A percentile compares a stretch with the other conserved stretches of the same genome.
Conservation (phyloP, 2,797 vertebrate genomes). For the Hirundo rustica region DNA sequence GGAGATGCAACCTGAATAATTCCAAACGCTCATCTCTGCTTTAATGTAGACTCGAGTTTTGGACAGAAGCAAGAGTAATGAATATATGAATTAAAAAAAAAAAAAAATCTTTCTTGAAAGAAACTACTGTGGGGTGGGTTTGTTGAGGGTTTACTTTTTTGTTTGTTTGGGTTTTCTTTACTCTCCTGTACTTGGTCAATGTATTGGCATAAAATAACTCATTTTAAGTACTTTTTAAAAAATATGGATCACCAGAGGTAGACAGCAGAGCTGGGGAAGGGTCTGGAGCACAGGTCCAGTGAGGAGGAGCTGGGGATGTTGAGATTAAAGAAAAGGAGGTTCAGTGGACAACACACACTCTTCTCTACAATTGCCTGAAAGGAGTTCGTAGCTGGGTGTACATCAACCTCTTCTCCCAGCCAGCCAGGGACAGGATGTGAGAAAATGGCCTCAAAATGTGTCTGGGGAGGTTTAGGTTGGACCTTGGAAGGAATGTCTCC, state of each 20-base stretch:
- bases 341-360: too few species aligned
- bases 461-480: not conserved
- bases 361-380: too few species aligned
- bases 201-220: not conserved
- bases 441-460: not conserved
- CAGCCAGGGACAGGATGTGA: not conserved
- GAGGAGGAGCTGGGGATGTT: fast-evolving
- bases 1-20: not conserved
- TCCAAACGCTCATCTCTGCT: not conserved
- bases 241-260: not conserved
- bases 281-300: not conserved
- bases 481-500: not conserved
- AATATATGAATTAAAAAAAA: not conserved
- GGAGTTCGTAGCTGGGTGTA: too few species aligned
- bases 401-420: not conserved
- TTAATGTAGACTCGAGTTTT: not conserved
- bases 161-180: not conserved
- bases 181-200: not conserved
- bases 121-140: not conserved
- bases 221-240: fast-evolving
- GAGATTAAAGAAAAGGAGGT: not conserved
- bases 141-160: fast-evolving
- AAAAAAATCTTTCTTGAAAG: not conserved
- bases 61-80: not conserved
- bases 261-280: not conserved